These are phyloP conservation scores for Cryptoprocta ferox DNA, from an alignment of 2,797 vertebrate genomes.

Conservation along the genomic window DNA sequence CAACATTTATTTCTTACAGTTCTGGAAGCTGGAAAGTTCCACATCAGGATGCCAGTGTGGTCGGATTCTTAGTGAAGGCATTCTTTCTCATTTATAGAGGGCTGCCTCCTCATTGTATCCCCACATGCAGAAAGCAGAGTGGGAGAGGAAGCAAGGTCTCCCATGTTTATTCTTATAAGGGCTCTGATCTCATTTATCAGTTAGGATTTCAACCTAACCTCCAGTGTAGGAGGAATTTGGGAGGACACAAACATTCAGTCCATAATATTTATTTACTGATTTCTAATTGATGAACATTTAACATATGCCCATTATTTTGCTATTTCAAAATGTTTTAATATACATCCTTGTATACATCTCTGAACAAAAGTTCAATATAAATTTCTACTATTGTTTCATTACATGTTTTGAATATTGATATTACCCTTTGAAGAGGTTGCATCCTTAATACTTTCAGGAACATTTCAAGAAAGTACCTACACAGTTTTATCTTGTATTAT, in stretches of 20 bases:
- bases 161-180: not conserved
- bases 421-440: not conserved
- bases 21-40: not conserved
- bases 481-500: not conserved
- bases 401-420: not conserved
- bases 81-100: not conserved
- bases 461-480: not conserved
- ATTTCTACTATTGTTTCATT: not conserved
- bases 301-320: not conserved
- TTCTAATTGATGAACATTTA: constrained; percentile 12
- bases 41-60: not conserved
- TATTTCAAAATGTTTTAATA: not conserved
- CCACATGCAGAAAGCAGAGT: not conserved
- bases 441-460: not conserved
- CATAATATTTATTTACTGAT: not conserved
- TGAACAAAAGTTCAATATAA: not conserved
- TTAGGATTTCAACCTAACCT: not conserved
- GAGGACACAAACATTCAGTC: not conserved
- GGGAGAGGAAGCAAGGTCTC: not conserved
- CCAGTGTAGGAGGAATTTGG: not conserved
- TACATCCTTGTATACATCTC: not conserved
- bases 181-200: not conserved
- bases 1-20: not conserved
- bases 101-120: not conserved
- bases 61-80: not conserved